Conservation (phyloP, 2,113 vertebrate genomes). For the Gallinago media region DNA sequence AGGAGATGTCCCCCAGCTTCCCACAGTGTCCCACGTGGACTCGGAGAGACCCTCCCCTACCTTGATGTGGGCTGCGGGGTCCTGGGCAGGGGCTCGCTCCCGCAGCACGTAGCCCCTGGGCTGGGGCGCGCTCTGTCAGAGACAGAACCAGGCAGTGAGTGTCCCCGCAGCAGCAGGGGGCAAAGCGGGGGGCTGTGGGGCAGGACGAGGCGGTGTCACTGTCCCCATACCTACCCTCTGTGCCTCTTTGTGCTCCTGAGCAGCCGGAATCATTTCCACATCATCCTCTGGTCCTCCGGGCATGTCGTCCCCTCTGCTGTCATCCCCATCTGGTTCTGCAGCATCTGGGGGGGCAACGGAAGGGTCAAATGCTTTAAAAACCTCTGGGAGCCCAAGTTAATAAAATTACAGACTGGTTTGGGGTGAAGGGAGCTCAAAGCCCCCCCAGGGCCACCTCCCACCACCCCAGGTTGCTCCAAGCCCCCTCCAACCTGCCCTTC, state of each 20-base stretch:
- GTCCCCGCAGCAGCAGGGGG: not conserved
- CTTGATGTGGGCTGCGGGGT: not conserved
- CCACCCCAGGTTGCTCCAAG: too few species aligned
- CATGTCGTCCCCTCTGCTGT: not conserved
- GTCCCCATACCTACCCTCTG: slow-evolving; percentile 75
- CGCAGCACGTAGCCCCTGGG: slow-evolving; percentile 44
- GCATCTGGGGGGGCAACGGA: not conserved
- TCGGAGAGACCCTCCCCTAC: not conserved
- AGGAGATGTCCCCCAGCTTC: rapidly evolving
- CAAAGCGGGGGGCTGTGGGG: rapidly evolving
- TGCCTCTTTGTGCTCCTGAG: slow-evolving; percentile 48
- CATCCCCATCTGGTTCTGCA: not conserved
- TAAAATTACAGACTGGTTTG: not conserved
- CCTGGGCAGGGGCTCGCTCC: not conserved
- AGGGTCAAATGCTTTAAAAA: rapidly evolving
- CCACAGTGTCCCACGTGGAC: rapidly evolving
- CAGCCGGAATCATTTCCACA: slow-evolving; percentile 16
- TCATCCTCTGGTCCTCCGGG: not conserved
- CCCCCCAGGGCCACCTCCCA: not conserved
- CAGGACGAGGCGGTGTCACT: rapidly evolving
- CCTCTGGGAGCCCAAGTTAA: not conserved
- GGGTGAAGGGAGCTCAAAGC: not conserved
- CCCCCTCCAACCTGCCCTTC: too few species aligned
- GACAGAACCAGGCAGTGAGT: not conserved
- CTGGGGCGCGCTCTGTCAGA: not conserved